phyloP scores from a whole-genome alignment of 2,797 vertebrate species.

The Lophius americanus region DNA sequence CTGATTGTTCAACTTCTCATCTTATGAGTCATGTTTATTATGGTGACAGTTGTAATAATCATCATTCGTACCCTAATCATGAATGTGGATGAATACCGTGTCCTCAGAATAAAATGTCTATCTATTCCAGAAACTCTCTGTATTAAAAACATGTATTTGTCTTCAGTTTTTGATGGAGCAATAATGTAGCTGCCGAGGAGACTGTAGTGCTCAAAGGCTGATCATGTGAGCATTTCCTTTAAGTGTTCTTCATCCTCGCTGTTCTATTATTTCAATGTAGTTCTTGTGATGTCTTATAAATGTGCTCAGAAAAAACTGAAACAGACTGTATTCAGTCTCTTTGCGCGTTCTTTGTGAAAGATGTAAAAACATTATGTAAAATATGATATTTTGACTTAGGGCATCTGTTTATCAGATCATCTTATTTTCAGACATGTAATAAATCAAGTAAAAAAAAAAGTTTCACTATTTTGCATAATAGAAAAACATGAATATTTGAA shows the following conservation, averaged over 20 bases:
- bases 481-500: too few species aligned
- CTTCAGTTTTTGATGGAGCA: slow-evolving; percentile 38
- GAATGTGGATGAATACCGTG: slow-evolving; percentile 30
- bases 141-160: slow-evolving; percentile 32
- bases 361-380: slow-evolving; percentile 17
- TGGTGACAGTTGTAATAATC: background rate
- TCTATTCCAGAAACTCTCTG: slow-evolving; percentile 19
- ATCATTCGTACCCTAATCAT: slow-evolving; percentile 16
- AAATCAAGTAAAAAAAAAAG: background rate
- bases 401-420: background rate
- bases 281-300: slow-evolving; percentile 31
- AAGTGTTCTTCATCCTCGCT: slow-evolving; percentile 36
- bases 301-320: slow-evolving; percentile 27
- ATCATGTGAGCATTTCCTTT: slow-evolving; percentile 20
- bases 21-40: background rate
- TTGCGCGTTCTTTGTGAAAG: slow-evolving; percentile 26
- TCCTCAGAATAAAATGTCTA: slow-evolving; percentile 13
- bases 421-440: background rate
- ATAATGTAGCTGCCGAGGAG: slow-evolving; percentile 41
- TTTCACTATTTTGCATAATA: too few species aligned
- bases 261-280: slow-evolving; percentile 34
- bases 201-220: slow-evolving; percentile 24
- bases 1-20: slow-evolving; percentile 26
- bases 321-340: background rate
- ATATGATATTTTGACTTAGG: slow-evolving; percentile 10